phyloP scores from a whole-genome alignment of 2,797 vertebrate species.

The Eulemur mongoz region DNA sequence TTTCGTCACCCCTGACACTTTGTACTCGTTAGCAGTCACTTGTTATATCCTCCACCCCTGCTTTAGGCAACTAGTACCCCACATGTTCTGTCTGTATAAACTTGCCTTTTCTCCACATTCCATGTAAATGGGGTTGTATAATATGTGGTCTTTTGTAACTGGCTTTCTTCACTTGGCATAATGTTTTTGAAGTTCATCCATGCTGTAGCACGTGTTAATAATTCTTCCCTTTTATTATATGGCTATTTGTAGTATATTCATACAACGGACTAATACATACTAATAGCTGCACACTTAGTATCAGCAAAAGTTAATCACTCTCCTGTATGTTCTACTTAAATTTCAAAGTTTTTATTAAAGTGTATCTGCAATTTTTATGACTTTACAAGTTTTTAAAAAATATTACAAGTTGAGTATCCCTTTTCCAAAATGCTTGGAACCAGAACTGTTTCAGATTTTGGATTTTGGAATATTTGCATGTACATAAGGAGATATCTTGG shows the following conservation, averaged over 20 bases:
- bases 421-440: background rate
- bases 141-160: background rate
- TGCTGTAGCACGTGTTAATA: background rate
- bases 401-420: background rate
- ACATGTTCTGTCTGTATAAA: background rate
- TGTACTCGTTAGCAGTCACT: background rate
- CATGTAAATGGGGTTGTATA: background rate
- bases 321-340: background rate
- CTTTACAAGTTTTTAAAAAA: background rate
- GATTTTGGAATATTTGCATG: background rate
- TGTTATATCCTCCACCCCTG: background rate
- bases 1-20: background rate
- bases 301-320: background rate
- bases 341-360: background rate
- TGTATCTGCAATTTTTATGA: background rate
- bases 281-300: background rate
- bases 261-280: background rate
- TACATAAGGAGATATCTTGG: background rate
- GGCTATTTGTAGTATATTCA: background rate
- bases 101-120: background rate
- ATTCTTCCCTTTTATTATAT: background rate
- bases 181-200: background rate
- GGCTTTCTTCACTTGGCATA: background rate
- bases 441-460: background rate
- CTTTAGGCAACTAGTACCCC: background rate